Evolutionary conservation across 2,888 invertebrate species (phyloP).

Genomic region (Idaea straminata): DNA sequence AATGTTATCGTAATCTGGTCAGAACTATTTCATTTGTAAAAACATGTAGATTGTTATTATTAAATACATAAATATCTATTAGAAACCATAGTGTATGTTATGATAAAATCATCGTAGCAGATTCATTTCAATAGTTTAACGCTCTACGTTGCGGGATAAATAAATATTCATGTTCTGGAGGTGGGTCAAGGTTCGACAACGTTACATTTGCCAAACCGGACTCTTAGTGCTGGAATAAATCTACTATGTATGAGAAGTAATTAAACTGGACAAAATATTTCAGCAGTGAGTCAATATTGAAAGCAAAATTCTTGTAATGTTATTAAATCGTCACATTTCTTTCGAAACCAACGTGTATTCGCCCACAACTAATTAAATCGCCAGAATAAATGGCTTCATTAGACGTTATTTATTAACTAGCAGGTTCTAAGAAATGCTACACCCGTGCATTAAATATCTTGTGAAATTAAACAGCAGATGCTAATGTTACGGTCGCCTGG

Average conservation of each 20-base stretch:
- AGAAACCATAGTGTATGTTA: background rate
- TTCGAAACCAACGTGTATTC: background rate
- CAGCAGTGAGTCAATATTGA: background rate
- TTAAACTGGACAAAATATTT: background rate
- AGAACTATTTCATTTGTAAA: background rate
- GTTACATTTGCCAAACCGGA: background rate
- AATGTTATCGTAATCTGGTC: constrained; percentile 22
- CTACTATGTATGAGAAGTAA: background rate
- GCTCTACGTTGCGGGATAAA: background rate
- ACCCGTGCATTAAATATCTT: background rate
- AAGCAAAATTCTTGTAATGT: background rate
- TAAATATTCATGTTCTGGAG: background rate
- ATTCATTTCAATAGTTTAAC: background rate
- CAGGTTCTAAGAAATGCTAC: constrained; percentile 8
- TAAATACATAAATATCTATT: background rate
- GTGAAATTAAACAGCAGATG: constrained; percentile 16
- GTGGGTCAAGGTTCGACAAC: background rate
- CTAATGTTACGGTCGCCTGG: constrained; percentile 33
- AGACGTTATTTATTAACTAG: constrained; percentile 12
- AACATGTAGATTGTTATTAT: background rate
- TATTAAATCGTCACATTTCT: background rate
- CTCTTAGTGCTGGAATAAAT: background rate
- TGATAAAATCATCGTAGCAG: background rate
- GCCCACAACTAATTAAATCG: background rate
- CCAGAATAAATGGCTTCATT: background rate